Percentiles rank a stretch among this genome's conserved stretches.
These are phyloP conservation scores for Poecilia picta DNA, from an alignment of 2,797 vertebrate genomes.

Conservation along the genomic window DNA sequence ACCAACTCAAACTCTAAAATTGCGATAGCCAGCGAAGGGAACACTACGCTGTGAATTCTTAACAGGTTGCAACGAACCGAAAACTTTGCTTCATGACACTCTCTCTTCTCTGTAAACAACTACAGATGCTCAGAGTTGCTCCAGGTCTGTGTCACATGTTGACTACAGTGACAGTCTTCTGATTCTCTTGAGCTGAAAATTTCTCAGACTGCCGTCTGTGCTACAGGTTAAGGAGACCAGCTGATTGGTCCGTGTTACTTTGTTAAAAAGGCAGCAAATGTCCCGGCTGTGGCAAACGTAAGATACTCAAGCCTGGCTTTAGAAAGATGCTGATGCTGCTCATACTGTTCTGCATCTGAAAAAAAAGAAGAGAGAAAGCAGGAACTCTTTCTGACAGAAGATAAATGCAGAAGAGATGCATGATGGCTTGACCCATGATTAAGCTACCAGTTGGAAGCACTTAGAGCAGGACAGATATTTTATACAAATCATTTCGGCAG, in stretches of 20 bases:
- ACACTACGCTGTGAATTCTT: background rate
- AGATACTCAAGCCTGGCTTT: conserved; percentile 55
- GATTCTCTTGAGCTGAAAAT: background rate
- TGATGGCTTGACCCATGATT: conserved; percentile 57
- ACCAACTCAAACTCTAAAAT: background rate
- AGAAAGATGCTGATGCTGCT: conserved; percentile 58
- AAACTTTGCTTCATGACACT: background rate
- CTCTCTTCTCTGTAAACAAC: background rate
- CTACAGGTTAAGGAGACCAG: background rate
- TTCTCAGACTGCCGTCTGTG: background rate
- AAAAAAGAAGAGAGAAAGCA: conserved; percentile 37
- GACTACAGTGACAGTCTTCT: background rate
- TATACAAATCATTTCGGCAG: conserved; percentile 64
- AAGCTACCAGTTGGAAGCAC: conserved; percentile 59
- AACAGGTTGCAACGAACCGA: background rate
- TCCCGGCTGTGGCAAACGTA: conserved; percentile 27
- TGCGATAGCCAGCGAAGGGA: background rate
- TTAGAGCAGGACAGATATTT: conserved; percentile 53
- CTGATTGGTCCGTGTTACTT: background rate
- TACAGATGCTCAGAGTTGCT: background rate
- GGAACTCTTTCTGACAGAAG: conserved; percentile 40
- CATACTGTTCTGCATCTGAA: conserved; percentile 49
- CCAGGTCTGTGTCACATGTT: background rate
- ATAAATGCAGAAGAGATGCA: conserved; percentile 52
- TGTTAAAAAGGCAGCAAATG: background rate